phyloP scores from a whole-genome alignment of 2,797 vertebrate species.

The Hafferia zeledoni region DNA sequence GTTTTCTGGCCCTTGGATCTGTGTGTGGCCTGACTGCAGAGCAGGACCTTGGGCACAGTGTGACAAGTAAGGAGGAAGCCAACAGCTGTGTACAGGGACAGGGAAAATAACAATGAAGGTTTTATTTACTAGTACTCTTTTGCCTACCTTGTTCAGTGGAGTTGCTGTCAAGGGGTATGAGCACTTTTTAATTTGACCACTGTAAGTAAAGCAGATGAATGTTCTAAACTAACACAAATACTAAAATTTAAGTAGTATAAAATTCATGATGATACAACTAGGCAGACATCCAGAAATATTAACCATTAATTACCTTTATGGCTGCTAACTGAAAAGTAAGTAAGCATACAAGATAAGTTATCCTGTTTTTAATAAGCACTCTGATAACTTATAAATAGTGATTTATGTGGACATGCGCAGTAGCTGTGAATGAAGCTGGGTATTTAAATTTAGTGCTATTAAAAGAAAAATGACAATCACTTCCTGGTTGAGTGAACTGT shows the following conservation, averaged over 20 bases:
- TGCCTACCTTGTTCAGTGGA: neutral
- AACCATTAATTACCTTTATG: neutral
- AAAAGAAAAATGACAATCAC: conserved; percentile 53
- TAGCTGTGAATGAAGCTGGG: conserved; percentile 24
- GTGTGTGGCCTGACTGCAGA: neutral
- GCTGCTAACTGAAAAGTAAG: neutral
- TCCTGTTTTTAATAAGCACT: neutral
- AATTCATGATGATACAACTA: neutral
- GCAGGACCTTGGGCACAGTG: neutral
- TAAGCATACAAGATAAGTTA: neutral
- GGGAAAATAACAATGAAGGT: neutral
- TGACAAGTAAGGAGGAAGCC: neutral
- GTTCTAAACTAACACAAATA: neutral
- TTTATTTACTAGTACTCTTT: neutral
- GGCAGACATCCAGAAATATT: neutral
- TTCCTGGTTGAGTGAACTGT: conserved; percentile 71
- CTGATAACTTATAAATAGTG: conserved; percentile 31
- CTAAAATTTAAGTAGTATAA: neutral
- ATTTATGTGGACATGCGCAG: neutral
- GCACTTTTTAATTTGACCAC: neutral
- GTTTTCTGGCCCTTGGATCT: neutral
- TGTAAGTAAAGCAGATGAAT: conserved; percentile 18
- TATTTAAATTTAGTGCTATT: conserved; percentile 48
- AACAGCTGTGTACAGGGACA: neutral
- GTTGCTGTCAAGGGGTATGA: neutral